Base-by-base conservation (phyloP, 2,113 vertebrate species). In the Crotalus helleri region DNA sequence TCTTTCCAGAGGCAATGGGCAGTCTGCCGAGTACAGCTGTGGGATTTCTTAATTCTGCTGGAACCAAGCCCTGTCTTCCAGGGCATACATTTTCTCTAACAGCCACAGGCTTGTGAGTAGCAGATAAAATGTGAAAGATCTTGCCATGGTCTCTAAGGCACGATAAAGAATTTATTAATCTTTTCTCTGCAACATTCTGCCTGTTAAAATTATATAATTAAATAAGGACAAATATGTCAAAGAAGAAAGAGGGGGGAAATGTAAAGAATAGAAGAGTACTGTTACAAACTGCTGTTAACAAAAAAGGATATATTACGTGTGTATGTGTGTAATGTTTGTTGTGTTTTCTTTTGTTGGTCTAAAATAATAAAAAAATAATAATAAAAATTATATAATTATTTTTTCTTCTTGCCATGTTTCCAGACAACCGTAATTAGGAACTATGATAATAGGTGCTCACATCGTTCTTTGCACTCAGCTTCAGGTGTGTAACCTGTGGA, bases 401-500 rank as follows among this genome's bases (percentile, higher is more conserved):
- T 94, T 93, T 91, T 94, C 89, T 81, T 97, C 94, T 97, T 97
- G 92, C 29, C 81, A 91, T 93, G 94, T 94, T 96, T 97, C 94
- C 97, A 96, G 97, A 96, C 88, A 97, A 94, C 95, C 95, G 95
- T 96, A 97, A 96, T 97, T 97, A 97, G 95, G 93, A 97, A 96
- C 97, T 97, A 97, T 93, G 95, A 64, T 96, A 97, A 97, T 97
- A 91, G 94, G 91, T 9, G 93, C 92, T 95, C 88, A 81, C 88
- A 97, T 97, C 90, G 86, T 88, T 94, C 58, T 93, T 95, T 93
- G 44, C 1, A 53, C 91, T 92, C 92, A 9, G 19, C 91, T 91
- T 91, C 9, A 61, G 57, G 91, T 58, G 39, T 0, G 1, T 49
- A 94, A 1, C 33, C 93, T 59, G 55, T 91, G 19, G 94, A 95